These are phyloP conservation scores for Steromphala cineraria DNA, from an alignment of 2,888 invertebrate species.

Conservation along the genomic window DNA sequence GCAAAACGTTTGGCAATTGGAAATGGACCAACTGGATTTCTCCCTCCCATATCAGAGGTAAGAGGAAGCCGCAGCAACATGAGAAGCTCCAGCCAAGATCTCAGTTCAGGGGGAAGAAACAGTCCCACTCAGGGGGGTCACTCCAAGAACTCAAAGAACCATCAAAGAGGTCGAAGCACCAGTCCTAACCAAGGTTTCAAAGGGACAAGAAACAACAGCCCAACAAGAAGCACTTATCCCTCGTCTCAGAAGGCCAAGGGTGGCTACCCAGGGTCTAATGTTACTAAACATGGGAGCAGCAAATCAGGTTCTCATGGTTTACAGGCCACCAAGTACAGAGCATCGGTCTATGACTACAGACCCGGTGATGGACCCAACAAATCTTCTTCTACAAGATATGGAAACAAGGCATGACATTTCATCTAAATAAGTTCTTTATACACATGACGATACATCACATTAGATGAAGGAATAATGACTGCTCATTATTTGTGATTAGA, in stretches of 20 bases:
- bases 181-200: neutral
- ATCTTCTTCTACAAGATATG: neutral
- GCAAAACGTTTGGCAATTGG: conserved; percentile 36
- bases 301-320: neutral
- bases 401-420: neutral
- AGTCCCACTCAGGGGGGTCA: neutral
- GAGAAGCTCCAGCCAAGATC: neutral
- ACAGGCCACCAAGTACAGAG: neutral
- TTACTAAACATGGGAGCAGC: neutral
- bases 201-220: neutral
- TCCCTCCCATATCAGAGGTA: conserved; percentile 24
- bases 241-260: neutral
- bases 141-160: too few species aligned
- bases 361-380: neutral
- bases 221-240: neutral
- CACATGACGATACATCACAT: too few species aligned
- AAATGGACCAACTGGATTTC: neutral
- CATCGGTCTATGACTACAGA: conserved; percentile 21
- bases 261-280: neutral
- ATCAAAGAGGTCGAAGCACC: too few species aligned
- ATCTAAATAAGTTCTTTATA: neutral
- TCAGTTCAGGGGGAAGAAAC: neutral
- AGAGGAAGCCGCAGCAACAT: neutral
- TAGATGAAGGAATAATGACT: too few species aligned
- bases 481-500: neutral